A percentile compares a stretch with the other conserved stretches of the same genome.
Evolutionary conservation across 2,113 vertebrate species (phyloP).

Genomic region (Merops nubicus): DNA sequence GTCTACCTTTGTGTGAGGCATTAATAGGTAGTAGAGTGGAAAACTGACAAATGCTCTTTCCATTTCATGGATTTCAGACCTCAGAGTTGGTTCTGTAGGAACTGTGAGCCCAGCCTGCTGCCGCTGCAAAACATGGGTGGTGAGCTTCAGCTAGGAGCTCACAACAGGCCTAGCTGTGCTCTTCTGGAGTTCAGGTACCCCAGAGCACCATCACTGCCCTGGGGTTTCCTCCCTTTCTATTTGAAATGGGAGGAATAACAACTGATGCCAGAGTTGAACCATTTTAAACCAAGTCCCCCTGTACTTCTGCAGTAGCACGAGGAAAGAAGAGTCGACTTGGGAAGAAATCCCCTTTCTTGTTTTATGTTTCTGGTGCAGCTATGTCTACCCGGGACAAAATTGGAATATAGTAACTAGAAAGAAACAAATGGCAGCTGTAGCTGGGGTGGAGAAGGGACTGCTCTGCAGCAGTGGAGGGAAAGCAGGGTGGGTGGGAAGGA

Average conservation of each 20-base stretch:
- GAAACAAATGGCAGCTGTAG: background rate
- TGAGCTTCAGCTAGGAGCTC: background rate
- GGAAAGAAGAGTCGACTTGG: background rate
- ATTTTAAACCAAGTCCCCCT: background rate
- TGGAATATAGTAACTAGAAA: background rate
- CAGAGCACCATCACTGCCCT: background rate
- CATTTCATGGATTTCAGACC: background rate
- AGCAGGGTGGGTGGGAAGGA: background rate
- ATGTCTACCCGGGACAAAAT: background rate
- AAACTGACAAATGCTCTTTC: background rate
- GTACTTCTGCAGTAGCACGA: background rate
- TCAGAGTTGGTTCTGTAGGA: background rate
- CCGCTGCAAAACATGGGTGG: accelerated
- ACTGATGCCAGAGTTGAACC: background rate
- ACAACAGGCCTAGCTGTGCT: accelerated
- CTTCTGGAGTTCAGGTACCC: background rate
- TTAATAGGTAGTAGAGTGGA: background rate
- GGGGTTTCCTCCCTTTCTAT: background rate
- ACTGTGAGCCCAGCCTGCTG: background rate
- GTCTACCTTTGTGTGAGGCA: background rate
- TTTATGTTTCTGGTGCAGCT: background rate
- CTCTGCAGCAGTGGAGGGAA: background rate
- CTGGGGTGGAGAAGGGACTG: accelerated
- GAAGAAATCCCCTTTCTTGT: background rate
- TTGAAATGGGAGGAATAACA: background rate